Percentiles rank a stretch among this genome's conserved stretches.
phyloP scores from a whole-genome alignment of 2,113 vertebrate species.

The Dryoscopus gambensis region DNA sequence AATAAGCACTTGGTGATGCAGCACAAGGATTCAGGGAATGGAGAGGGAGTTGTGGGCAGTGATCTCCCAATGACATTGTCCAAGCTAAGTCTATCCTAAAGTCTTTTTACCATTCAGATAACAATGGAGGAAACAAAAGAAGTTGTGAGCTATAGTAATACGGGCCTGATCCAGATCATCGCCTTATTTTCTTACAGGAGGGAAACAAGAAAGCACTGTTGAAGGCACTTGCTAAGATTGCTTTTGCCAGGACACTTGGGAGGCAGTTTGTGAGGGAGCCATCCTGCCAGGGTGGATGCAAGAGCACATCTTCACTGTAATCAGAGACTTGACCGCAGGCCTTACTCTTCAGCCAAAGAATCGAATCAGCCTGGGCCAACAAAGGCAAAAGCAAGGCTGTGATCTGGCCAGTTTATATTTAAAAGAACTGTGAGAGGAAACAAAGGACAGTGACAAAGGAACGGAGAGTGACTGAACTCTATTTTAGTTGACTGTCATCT shows the following conservation, averaged over 20 bases:
- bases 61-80: neutral
- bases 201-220: neutral
- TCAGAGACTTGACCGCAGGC: neutral
- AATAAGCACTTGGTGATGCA: neutral
- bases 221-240: neutral
- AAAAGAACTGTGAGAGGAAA: neutral
- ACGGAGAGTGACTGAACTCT: neutral
- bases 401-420: neutral
- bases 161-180: neutral
- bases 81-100: neutral
- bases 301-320: neutral
- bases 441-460: neutral
- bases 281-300: neutral
- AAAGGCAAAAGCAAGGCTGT: neutral
- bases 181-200: neutral
- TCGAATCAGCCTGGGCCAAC: neutral
- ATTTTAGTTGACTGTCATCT: neutral
- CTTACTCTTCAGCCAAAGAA: neutral
- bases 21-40: neutral
- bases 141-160: neutral
- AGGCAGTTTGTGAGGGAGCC: neutral
- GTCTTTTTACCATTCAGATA: neutral
- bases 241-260: neutral
- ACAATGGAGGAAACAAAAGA: neutral
- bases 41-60: neutral